Conservation (phyloP, 1,140 invertebrate species). For the Drosophila parabipectinata region DNA sequence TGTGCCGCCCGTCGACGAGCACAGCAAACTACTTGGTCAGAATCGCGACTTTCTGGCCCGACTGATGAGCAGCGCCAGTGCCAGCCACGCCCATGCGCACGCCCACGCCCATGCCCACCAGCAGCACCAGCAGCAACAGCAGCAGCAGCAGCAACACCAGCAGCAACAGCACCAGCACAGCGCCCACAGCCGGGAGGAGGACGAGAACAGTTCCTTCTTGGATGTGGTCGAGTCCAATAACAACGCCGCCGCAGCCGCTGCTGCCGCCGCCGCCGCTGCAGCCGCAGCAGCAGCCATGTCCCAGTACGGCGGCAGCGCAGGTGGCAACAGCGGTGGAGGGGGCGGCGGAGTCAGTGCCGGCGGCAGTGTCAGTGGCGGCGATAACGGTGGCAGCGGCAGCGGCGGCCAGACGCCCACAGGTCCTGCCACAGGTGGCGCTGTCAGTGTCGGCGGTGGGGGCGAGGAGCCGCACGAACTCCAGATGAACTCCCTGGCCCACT, state of each 20-base stretch:
- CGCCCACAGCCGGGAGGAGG: slow-evolving; percentile 72
- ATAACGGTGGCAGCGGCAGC: slow-evolving; percentile 6
- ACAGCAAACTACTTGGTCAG: slow-evolving; percentile 75
- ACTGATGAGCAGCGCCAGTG: slow-evolving; percentile 75
- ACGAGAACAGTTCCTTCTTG: slow-evolving; percentile 81
- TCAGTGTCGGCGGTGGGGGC: slow-evolving; percentile 23
- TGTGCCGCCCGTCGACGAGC: slow-evolving; percentile 77
- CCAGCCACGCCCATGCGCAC: slow-evolving; percentile 60
- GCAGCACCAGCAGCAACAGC: slow-evolving; percentile 17
- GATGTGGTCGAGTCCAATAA: slow-evolving; percentile 83
- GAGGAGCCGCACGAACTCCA: slow-evolving; percentile 71
- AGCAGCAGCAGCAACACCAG: slow-evolving; percentile 30
- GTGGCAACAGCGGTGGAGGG: slow-evolving; percentile 11
- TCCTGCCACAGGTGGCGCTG: slow-evolving; percentile 28
- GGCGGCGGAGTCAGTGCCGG: slow-evolving; percentile 1
- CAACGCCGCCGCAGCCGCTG: slow-evolving; percentile 60
- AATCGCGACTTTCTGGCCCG: slow-evolving; percentile 80
- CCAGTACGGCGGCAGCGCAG: slow-evolving; percentile 51
- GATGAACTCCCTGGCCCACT: slow-evolving; percentile 79
- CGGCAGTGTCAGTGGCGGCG: not conserved
- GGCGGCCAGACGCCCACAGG: slow-evolving; percentile 28
- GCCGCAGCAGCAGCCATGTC: slow-evolving; percentile 65
- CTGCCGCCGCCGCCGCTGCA: slow-evolving; percentile 48
- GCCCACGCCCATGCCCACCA: slow-evolving; percentile 45
- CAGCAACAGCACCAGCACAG: slow-evolving; percentile 65